phyloP scores from a whole-genome alignment of 1,140 invertebrate species.

The Choristoneura fumiferana region DNA sequence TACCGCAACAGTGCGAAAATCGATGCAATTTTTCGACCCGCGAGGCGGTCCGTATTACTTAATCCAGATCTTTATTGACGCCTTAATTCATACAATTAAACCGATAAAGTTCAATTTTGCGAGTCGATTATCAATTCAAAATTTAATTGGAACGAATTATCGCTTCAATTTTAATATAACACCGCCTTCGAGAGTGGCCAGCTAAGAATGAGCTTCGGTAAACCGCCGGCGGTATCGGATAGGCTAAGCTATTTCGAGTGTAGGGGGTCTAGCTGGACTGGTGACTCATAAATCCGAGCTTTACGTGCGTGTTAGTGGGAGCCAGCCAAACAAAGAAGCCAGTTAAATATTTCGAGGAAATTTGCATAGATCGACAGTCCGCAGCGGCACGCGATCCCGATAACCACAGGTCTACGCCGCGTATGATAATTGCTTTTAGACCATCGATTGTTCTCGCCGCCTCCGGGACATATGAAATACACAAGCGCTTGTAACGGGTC shows the following conservation, averaged over 20 bases:
- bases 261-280: conserved; percentile 31
- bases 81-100: conserved; percentile 12
- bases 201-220: neutral
- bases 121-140: conserved; percentile 14
- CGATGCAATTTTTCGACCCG: conserved; percentile 28
- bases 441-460: conserved; percentile 29
- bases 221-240: neutral
- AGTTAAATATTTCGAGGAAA: conserved; percentile 72
- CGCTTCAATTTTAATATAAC: conserved; percentile 17
- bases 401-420: conserved; percentile 23
- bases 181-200: conserved; percentile 6
- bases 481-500: conserved; percentile 58
- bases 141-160: conserved; percentile 16
- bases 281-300: conserved; percentile 39
- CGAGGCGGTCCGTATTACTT: neutral
- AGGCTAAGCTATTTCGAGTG: conserved; percentile 19
- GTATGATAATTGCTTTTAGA: conserved; percentile 33
- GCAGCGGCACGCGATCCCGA: conserved; percentile 56
- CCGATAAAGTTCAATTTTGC: neutral
- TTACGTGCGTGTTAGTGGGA: conserved; percentile 50
- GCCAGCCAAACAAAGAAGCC: conserved; percentile 49
- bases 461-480: conserved; percentile 59
- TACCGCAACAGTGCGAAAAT: conserved; percentile 49
- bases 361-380: conserved; percentile 74
- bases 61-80: neutral